phyloP scores from a whole-genome alignment of 2,888 invertebrate genomes.

The Choristoneura rosaceana region DNA sequence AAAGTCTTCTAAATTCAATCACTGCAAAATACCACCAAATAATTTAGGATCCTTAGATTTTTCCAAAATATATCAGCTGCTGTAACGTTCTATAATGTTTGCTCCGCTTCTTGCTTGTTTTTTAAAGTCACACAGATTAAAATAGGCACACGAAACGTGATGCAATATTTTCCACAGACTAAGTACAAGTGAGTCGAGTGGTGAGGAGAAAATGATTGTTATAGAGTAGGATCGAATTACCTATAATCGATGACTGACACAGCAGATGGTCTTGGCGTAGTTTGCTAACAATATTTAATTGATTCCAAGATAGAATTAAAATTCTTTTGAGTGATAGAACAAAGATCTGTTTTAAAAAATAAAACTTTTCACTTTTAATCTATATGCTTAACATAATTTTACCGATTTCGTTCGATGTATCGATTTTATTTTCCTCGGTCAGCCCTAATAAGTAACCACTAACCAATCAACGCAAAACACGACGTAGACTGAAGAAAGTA shows the following conservation, averaged over 20 bases:
- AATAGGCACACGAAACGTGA: slow-evolving; percentile 1
- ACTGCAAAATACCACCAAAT: slow-evolving; percentile 22
- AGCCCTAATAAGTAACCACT: neutral
- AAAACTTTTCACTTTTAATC: neutral
- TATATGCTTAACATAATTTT: neutral
- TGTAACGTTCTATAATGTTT: neutral
- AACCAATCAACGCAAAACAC: slow-evolving; percentile 10
- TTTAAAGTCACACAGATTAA: slow-evolving; percentile 1
- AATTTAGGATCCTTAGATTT: slow-evolving; percentile 6
- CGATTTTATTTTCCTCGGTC: neutral
- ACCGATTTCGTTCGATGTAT: neutral
- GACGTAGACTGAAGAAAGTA: neutral
- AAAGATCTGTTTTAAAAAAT: neutral
- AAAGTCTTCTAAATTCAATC: slow-evolving; percentile 35
- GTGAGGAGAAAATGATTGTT: neutral
- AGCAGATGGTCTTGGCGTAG: neutral
- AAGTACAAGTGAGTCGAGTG: neutral
- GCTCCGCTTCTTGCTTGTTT: neutral
- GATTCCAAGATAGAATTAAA: no score
- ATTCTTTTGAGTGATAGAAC: no score
- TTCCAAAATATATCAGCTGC: slow-evolving; percentile 15
- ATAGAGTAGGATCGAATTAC: neutral
- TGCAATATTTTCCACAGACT: slow-evolving; percentile 5
- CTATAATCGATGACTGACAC: neutral
- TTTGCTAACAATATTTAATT: neutral